phyloP scores from a whole-genome alignment of 2,888 invertebrate species.

The Ditula angustiorana region DNA sequence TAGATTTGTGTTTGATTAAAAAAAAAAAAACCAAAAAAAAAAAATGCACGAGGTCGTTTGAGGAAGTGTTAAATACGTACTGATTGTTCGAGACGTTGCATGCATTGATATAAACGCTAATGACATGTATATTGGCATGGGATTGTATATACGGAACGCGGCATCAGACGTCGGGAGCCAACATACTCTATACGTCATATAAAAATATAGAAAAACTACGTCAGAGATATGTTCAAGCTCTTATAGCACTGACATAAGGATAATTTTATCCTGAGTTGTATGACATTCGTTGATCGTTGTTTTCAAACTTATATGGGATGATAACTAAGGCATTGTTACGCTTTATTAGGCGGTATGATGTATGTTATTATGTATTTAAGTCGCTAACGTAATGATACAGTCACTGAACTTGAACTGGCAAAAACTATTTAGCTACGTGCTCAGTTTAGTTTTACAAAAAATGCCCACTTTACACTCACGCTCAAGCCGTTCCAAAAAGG shows the following conservation, averaged over 20 bases:
- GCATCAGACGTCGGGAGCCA: conserved; percentile 9
- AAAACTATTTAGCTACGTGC: background rate
- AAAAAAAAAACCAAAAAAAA: conserved; percentile 1
- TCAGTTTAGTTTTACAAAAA: background rate
- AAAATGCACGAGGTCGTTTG: conserved; percentile 18
- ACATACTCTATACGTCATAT: conserved; percentile 17
- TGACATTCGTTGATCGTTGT: background rate
- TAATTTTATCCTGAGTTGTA: background rate
- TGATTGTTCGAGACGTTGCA: conserved; percentile 30
- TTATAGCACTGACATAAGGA: background rate
- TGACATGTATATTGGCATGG: conserved; percentile 14
- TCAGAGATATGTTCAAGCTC: too few species aligned
- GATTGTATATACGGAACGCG: conserved; percentile 1
- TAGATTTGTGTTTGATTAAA: background rate
- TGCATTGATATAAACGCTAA: conserved; percentile 22
- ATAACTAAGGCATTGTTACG: conserved; percentile 33
- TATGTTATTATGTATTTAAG: conserved; percentile 20
- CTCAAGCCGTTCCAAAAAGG: too few species aligned
- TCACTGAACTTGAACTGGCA: conserved; percentile 31
- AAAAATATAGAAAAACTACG: background rate
- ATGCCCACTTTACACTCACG: too few species aligned
- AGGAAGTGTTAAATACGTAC: conserved; percentile 31
- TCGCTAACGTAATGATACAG: conserved; percentile 16
- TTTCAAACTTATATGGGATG: conserved; percentile 14
- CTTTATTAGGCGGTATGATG: conserved; percentile 27